Conservation (phyloP, 1,140 invertebrate species). For the Pseudomyrmex flavicornis region DNA sequence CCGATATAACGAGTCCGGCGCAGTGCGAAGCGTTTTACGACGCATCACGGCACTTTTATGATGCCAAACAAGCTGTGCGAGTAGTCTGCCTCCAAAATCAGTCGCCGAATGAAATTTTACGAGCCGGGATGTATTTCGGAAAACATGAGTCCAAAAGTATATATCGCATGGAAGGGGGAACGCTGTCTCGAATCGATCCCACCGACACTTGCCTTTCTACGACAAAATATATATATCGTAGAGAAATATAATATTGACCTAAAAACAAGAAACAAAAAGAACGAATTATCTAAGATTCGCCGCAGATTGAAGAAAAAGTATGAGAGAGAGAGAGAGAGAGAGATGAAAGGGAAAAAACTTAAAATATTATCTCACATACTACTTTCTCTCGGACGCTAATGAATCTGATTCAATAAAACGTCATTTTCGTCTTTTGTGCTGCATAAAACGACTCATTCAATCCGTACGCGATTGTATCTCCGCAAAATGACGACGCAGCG, state of each 20-base stretch:
- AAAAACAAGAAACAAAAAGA: too few species aligned
- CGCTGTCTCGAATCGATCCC: constrained; percentile 32
- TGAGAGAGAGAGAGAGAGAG: not conserved
- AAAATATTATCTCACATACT: not conserved
- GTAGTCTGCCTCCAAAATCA: constrained; percentile 31
- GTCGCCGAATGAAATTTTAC: constrained; percentile 38
- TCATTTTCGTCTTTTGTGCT: not conserved
- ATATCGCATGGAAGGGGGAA: not conserved
- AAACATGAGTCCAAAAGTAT: constrained; percentile 39
- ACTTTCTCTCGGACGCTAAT: not conserved
- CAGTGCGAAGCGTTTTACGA: constrained; percentile 50
- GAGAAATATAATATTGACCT: too few species aligned
- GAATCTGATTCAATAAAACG: not conserved
- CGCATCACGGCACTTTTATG: constrained; percentile 45
- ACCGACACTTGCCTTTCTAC: constrained; percentile 1
- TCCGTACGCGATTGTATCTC: not conserved
- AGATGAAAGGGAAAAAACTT: not conserved
- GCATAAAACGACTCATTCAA: not conserved
- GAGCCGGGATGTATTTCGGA: constrained; percentile 37
- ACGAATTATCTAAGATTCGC: not conserved
- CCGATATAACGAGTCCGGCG: constrained; percentile 14
- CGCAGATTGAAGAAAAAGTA: not conserved
- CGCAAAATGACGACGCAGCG: constrained; percentile 4
- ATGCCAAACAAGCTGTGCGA: constrained; percentile 24
- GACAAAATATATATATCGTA: too few species aligned